phyloP scores from a whole-genome alignment of 2,888 invertebrate species.

The Lasioglossum vierecki region DNA sequence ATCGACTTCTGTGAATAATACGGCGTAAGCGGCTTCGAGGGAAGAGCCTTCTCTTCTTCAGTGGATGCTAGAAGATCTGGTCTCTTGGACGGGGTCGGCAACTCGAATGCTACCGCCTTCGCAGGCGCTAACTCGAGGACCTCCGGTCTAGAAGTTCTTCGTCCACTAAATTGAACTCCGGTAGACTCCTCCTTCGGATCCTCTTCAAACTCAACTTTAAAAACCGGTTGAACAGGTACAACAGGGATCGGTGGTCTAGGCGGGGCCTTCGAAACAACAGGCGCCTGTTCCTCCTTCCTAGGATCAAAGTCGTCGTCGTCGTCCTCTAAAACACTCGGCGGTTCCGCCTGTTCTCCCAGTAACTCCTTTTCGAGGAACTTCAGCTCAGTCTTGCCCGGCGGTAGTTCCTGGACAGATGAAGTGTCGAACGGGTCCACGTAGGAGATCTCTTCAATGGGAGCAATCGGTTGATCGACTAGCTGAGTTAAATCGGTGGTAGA shows the following conservation, averaged over 20 bases:
- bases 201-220: constrained; percentile 64
- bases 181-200: constrained; percentile 35
- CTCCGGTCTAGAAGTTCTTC: constrained; percentile 88
- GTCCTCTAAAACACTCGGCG: constrained; percentile 77
- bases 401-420: constrained; percentile 89
- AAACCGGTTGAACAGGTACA: constrained; percentile 45
- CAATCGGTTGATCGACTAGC: constrained; percentile 88
- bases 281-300: constrained; percentile 87
- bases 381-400: constrained; percentile 91
- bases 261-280: constrained; percentile 55
- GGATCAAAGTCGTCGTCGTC: constrained; percentile 90
- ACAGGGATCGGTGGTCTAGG: constrained; percentile 61
- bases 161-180: not conserved
- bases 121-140: constrained; percentile 82
- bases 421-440: constrained; percentile 95
- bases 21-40: constrained; percentile 91
- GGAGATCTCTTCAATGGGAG: constrained; percentile 87
- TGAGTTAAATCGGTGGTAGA: constrained; percentile 91
- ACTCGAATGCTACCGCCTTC: constrained; percentile 87
- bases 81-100: constrained; percentile 85
- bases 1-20: constrained; percentile 88
- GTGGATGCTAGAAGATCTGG: constrained; percentile 86
- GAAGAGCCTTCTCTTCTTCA: constrained; percentile 86
- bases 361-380: constrained; percentile 92
- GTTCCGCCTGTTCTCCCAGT: constrained; percentile 84